Conservation (phyloP, 2,797 vertebrate genomes). For the Trematomus bernacchii region DNA sequence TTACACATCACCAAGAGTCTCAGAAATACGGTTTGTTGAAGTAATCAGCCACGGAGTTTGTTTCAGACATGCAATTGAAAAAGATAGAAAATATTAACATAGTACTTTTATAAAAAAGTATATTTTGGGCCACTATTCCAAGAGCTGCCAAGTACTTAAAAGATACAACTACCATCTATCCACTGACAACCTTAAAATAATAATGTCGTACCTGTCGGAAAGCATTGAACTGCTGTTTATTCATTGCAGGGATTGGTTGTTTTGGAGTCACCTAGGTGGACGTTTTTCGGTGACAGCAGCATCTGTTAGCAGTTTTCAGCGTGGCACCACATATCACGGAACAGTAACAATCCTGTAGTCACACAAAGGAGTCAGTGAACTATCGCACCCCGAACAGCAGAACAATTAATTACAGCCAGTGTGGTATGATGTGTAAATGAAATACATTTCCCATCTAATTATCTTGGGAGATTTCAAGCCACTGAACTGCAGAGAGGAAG, state of each 20-base stretch:
- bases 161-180: not conserved
- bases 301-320: slow-evolving; percentile 68
- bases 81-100: not conserved
- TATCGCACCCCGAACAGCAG: slow-evolving; percentile 78
- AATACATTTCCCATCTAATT: slow-evolving; percentile 84
- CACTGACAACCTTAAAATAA: not conserved
- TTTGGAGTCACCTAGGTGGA: slow-evolving; percentile 62
- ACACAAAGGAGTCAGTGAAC: slow-evolving; percentile 84
- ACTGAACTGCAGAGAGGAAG: slow-evolving; percentile 74
- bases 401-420: slow-evolving; percentile 86
- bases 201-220: slow-evolving; percentile 13
- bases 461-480: slow-evolving; percentile 81
- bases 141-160: not conserved
- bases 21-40: not conserved
- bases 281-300: slow-evolving; percentile 65
- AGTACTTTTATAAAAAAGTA: not conserved
- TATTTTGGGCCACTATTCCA: not conserved
- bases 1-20: not conserved
- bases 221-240: slow-evolving; percentile 28
- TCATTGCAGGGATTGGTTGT: slow-evolving; percentile 57
- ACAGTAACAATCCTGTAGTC: slow-evolving; percentile 65
- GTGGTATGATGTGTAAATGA: slow-evolving; percentile 84
- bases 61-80: not conserved
- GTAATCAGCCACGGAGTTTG: not conserved
- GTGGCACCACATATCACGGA: slow-evolving; percentile 55